phyloP scores from a whole-genome alignment of 2,888 invertebrate genomes.

The Synanthedon vespiformis region DNA sequence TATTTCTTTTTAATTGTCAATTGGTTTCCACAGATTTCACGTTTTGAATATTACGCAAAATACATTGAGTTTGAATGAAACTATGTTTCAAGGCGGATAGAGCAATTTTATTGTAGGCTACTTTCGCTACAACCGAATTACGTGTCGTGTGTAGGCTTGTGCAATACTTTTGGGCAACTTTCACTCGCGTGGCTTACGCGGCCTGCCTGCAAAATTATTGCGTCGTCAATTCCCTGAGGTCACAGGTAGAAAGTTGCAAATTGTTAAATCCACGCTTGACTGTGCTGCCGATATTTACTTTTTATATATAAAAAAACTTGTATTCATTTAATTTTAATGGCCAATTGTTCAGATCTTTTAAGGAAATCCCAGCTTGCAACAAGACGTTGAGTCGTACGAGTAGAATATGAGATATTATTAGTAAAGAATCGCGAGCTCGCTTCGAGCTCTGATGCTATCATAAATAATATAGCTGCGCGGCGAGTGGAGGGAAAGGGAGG shows the following conservation, averaged over 20 bases:
- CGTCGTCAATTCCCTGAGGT: constrained; percentile 52
- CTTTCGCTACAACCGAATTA: constrained; percentile 65
- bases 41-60: too few relatives aligned
- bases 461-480: constrained; percentile 65
- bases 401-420: constrained; percentile 69
- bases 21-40: too few relatives aligned
- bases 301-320: neutral
- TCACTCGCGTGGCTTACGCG: constrained; percentile 59
- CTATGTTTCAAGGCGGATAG: too few relatives aligned
- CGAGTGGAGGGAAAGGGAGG: constrained; percentile 20
- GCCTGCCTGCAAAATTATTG: constrained; percentile 60
- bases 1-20: too few relatives aligned
- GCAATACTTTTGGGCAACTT: constrained; percentile 68
- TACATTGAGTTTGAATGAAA: too few relatives aligned
- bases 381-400: constrained; percentile 60
- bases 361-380: constrained; percentile 32
- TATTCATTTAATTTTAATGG: neutral
- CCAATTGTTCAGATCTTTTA: constrained; percentile 11
- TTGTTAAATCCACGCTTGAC: constrained; percentile 6
- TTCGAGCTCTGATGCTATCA: constrained; percentile 65
- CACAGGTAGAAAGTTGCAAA: constrained; percentile 49
- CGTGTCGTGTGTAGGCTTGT: constrained; percentile 54
- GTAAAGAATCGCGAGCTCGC: constrained; percentile 64
- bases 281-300: neutral
- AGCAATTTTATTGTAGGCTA: constrained; percentile 19